phyloP scores from a whole-genome alignment of 2,797 vertebrate species.

The Cossypha polioptera region DNA sequence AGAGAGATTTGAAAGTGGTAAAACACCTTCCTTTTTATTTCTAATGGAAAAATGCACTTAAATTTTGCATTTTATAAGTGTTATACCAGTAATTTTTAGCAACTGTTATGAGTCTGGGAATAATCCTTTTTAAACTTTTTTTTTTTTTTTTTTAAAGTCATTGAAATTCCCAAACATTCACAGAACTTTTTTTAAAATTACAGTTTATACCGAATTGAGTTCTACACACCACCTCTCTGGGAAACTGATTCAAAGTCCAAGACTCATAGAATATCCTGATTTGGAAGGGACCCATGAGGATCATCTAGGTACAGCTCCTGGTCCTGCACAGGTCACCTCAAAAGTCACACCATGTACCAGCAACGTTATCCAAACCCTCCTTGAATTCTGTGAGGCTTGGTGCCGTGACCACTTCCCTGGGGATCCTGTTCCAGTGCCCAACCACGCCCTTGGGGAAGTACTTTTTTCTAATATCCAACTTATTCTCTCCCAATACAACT shows the following conservation, averaged over 20 bases:
- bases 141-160: fast-evolving
- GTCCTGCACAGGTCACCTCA: neutral
- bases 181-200: neutral
- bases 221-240: neutral
- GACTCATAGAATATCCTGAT: neutral
- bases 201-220: neutral
- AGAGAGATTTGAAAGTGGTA: neutral
- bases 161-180: neutral
- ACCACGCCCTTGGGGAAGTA: fast-evolving
- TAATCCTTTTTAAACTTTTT: neutral
- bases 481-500: neutral
- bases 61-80: neutral
- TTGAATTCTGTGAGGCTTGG: neutral
- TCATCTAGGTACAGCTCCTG: too few relatives aligned
- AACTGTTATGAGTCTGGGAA: neutral
- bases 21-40: neutral
- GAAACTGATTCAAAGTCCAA: neutral
- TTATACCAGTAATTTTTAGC: neutral
- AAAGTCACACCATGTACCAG: neutral
- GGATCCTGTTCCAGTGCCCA: neutral
- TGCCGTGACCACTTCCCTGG: neutral
- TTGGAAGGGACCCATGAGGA: neutral
- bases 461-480: neutral
- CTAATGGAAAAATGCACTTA: neutral
- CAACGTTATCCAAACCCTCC: neutral